Percentiles rank a stretch among this genome's conserved stretches.
Evolutionary conservation across 2,113 vertebrate species (phyloP).

Genomic region (Crotalus helleri): DNA sequence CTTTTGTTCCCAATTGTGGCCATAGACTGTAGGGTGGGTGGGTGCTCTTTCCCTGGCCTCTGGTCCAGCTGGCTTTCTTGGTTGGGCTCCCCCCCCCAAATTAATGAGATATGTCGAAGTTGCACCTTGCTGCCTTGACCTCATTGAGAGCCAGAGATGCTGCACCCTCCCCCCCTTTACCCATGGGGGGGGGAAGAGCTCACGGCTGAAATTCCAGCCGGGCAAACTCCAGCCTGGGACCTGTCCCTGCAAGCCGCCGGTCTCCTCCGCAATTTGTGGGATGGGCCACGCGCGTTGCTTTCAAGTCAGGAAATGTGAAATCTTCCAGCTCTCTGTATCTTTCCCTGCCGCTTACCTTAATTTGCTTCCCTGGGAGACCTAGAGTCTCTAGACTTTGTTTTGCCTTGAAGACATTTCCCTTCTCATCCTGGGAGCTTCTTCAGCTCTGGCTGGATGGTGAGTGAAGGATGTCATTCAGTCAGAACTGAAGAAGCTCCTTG

Average conservation of each 20-base stretch:
- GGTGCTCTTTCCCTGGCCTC: not conserved
- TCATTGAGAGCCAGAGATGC: not conserved
- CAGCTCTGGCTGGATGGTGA: not conserved
- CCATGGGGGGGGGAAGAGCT: not conserved
- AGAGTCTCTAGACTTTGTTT: not conserved
- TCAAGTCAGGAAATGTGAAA: not conserved
- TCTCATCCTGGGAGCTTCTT: not conserved
- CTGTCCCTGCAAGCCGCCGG: not conserved
- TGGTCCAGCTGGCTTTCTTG: not conserved
- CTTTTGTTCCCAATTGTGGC: not conserved
- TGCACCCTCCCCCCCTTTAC: not conserved
- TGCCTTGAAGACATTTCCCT: not conserved
- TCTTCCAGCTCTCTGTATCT: not conserved
- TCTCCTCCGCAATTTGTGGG: not conserved
- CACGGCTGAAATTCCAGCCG: not conserved
- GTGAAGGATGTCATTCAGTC: not conserved
- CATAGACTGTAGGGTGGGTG: too few species aligned
- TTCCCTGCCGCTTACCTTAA: rapidly evolving
- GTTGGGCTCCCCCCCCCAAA: not conserved
- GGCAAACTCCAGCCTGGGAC: not conserved
- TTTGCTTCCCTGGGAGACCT: not conserved
- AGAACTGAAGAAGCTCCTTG: not conserved
- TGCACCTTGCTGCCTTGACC: not conserved
- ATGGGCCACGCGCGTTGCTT: not conserved
- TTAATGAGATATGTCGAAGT: not conserved